These are phyloP conservation scores for Dioctria linearis DNA, from an alignment of 2,888 invertebrate species.

Conservation along the genomic window DNA sequence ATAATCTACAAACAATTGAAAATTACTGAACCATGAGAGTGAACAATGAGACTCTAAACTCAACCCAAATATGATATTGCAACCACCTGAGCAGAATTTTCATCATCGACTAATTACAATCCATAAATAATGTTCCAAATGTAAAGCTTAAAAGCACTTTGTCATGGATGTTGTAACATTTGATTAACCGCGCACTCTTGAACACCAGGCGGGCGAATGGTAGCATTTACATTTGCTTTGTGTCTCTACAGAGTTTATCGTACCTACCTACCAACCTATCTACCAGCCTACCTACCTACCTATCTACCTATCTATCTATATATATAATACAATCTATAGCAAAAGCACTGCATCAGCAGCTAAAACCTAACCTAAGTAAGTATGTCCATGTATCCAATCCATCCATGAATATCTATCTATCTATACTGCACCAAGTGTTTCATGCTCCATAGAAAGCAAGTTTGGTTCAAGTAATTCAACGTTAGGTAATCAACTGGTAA, in stretches of 20 bases:
- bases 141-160: neutral
- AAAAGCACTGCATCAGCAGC: too few relatives aligned
- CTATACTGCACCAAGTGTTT: too few relatives aligned
- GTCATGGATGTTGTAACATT: conserved; percentile 4
- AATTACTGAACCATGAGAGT: conserved; percentile 4
- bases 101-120: conserved; percentile 1
- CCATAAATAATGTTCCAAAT: conserved; percentile 1
- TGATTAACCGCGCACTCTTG: neutral
- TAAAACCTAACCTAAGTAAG: too few relatives aligned
- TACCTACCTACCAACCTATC: too few relatives aligned
- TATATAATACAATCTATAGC: too few relatives aligned
- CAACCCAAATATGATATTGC: neutral
- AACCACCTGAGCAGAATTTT: neutral
- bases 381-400: too few relatives aligned
- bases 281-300: too few relatives aligned
- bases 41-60: neutral
- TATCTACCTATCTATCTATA: too few relatives aligned
- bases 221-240: neutral
- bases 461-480: neutral
- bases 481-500: conserved; percentile 1
- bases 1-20: neutral
- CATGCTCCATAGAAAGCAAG: too few relatives aligned
- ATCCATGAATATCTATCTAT: too few relatives aligned
- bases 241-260: too few relatives aligned
- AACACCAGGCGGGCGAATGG: neutral